Evolutionary conservation across 2,113 vertebrate genomes (phyloP).

Genomic region (Perca fluviatilis): DNA sequence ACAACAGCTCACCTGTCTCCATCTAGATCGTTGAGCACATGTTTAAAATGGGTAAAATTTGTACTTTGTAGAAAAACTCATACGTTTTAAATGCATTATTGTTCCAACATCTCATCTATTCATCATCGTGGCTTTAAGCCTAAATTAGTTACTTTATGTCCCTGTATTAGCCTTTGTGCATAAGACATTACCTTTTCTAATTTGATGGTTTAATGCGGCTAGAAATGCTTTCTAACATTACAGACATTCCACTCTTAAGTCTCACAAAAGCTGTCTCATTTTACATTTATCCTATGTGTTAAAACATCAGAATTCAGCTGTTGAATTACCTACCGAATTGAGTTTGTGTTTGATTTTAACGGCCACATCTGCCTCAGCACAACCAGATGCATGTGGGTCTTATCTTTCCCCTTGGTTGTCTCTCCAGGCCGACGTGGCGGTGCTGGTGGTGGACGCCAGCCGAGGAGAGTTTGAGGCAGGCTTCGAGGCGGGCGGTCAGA

Average conservation of each 20-base stretch:
- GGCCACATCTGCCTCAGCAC: background rate
- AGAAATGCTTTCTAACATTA: background rate
- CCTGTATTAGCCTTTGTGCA: background rate
- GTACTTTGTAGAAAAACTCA: background rate
- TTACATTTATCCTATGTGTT: background rate
- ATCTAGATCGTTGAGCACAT: background rate
- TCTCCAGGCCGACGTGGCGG: conserved; percentile 93
- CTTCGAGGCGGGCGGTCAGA: conserved; percentile 97
- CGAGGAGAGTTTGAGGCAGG: conserved; percentile 98
- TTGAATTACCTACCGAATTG: background rate
- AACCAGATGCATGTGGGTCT: background rate
- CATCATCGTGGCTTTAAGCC: background rate
- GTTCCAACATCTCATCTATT: background rate
- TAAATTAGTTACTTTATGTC: background rate
- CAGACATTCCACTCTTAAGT: background rate
- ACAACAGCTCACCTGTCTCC: background rate
- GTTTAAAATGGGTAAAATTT: background rate
- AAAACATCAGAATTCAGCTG: background rate
- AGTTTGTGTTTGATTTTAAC: background rate
- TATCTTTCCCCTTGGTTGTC: background rate
- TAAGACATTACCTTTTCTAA: background rate
- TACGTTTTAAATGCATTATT: background rate
- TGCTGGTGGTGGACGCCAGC: conserved; percentile 96
- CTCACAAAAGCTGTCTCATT: background rate
- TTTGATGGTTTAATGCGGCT: background rate